A percentile compares a stretch with the other conserved stretches of the same genome.
Evolutionary conservation across 1,140 invertebrate species (phyloP).

Genomic region (Onthophagus taurus): DNA sequence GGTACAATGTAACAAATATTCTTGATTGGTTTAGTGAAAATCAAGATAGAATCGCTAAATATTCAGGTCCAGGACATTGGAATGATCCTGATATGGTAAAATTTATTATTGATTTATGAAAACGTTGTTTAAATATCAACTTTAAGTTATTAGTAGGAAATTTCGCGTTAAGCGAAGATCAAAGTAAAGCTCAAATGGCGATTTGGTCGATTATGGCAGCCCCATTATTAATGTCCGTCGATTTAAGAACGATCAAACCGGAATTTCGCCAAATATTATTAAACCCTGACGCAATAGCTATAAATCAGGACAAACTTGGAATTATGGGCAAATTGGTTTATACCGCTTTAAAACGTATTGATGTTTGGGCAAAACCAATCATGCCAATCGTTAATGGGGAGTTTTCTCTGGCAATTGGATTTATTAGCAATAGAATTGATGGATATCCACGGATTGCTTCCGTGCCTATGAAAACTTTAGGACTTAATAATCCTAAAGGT

Average conservation of each 20-base stretch:
- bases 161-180: slow-evolving; percentile 71
- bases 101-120: background rate
- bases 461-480: slow-evolving; percentile 44
- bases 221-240: slow-evolving; percentile 84
- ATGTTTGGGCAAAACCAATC: slow-evolving; percentile 43
- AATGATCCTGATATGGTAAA: slow-evolving; percentile 85
- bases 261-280: slow-evolving; percentile 67
- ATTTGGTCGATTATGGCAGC: slow-evolving; percentile 83
- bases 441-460: slow-evolving; percentile 47
- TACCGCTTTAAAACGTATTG: slow-evolving; percentile 34
- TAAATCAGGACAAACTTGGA: slow-evolving; percentile 75
- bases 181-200: slow-evolving; percentile 79
- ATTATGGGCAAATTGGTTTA: slow-evolving; percentile 18
- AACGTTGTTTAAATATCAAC: too few species aligned
- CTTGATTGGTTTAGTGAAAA: slow-evolving; percentile 69
- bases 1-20: slow-evolving; percentile 58
- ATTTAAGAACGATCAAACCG: slow-evolving; percentile 60
- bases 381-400: slow-evolving; percentile 33
- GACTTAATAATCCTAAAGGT: slow-evolving; percentile 34
- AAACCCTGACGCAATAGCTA: slow-evolving; percentile 63
- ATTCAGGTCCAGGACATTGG: slow-evolving; percentile 77
- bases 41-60: slow-evolving; percentile 56
- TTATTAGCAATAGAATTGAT: slow-evolving; percentile 48
- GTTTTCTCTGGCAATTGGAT: slow-evolving; percentile 44
- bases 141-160: slow-evolving; percentile 61